Evolutionary conservation across 2,113 vertebrate genomes (phyloP), one percentile per base, ranked within the genome.

Genomic region (Oncorhynchus masou): DNA sequence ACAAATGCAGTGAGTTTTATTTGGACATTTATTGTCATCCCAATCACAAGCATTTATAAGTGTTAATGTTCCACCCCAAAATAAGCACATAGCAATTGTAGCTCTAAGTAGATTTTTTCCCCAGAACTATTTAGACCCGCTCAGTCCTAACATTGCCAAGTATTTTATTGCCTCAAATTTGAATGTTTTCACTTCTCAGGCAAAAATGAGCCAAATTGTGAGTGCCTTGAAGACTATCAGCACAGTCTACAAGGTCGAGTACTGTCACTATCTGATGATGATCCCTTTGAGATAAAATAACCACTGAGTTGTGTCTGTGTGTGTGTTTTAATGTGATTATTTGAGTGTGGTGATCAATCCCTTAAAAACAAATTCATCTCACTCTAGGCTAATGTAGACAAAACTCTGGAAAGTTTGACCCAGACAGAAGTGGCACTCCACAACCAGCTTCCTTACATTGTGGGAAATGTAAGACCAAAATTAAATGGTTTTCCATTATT

Each of bases 241-340:
- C 24, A 49, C 31, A 12, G 25, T 67, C 16, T 82, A 78, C 51
- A 12, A 54, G 80, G 80, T 81, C 75, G 57, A 20, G 15, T 16
- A 16, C n/a, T 60, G 15, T 16, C 19, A 60, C 57, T 19, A 6
- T n/a, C 57, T 59, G 15, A 20, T 1, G 6, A 59, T 59, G 57
- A 19, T 60, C 7, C n/a, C 19, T 8, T 67, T 67, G 15, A 15
- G 9, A 5, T 62, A 13, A 11, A 39, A 13, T 62, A 25, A 59
- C 39, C 39, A 45, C 39, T 45, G 39, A 45, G 39, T 45, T 45
- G 9, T 45, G 39, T 39, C 7, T 45, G 39, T 45, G 39, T 39
- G 34, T 34, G 39, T 39, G 39, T 45, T 9, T 45, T 45, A 45
- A 45, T 45, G 39, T 45, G 39, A 45, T 45, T 45, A 45, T 45